Conservation (phyloP, 2,113 vertebrate genomes). For the Thunnus maccoyii region DNA sequence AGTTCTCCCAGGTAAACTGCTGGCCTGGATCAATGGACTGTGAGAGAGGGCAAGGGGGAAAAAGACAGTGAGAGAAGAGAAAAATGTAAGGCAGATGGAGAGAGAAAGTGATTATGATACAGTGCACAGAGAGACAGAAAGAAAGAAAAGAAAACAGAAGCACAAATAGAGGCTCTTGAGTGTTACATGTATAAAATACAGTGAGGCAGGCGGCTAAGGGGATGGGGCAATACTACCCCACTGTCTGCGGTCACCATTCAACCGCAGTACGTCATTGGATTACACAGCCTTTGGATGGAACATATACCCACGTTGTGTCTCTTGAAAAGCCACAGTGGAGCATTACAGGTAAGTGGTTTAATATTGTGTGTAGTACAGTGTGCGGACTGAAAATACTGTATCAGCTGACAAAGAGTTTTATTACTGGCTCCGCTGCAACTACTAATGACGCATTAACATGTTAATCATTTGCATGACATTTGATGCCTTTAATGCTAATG, state of each 20-base stretch:
- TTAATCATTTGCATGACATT: slow-evolving; percentile 25
- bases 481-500: slow-evolving; percentile 18
- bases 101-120: slow-evolving; percentile 4
- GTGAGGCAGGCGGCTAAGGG: neutral
- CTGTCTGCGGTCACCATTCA: slow-evolving; percentile 28
- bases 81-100: slow-evolving; percentile 6
- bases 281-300: slow-evolving; percentile 43
- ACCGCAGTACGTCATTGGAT: neutral
- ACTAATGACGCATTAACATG: slow-evolving; percentile 27
- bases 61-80: neutral
- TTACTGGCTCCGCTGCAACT: slow-evolving; percentile 4
- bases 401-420: neutral
- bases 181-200: slow-evolving; percentile 12
- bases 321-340: slow-evolving; percentile 29
- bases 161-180: slow-evolving; percentile 34
- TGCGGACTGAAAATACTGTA: neutral
- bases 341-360: slow-evolving; percentile 17
- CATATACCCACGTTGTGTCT: slow-evolving; percentile 16
- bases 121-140: neutral
- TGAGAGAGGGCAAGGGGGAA: slow-evolving; percentile 5
- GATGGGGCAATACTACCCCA: slow-evolving; percentile 1
- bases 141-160: slow-evolving; percentile 10
- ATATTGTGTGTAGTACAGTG: slow-evolving; percentile 2
- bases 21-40: slow-evolving; percentile 97
- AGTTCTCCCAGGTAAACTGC: slow-evolving; percentile 99